A percentile compares a stretch with the other conserved stretches of the same genome.
phyloP scores from a whole-genome alignment of 2,797 vertebrate genomes.

The Cercopithecus neglectus region DNA sequence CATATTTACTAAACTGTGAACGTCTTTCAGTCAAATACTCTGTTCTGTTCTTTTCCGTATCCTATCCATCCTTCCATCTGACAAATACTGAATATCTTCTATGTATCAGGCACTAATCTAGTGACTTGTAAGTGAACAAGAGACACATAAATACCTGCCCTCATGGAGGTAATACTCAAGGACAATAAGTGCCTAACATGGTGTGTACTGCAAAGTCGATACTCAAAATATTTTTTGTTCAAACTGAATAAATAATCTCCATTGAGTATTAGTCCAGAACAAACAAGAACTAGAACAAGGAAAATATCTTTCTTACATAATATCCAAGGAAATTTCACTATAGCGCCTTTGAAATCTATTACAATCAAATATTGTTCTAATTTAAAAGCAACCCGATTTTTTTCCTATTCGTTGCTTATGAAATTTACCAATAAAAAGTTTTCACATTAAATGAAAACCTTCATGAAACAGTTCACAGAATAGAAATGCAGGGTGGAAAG shows the following conservation, averaged over 20 bases:
- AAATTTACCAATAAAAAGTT: neutral
- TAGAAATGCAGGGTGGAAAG: neutral
- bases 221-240: neutral
- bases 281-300: neutral
- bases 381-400: neutral
- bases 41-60: neutral
- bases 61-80: no score
- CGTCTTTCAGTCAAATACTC: neutral
- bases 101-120: neutral
- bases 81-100: neutral
- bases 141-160: neutral
- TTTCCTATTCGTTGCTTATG: neutral
- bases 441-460: neutral
- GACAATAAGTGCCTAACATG: neutral
- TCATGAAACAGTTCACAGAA: conserved; percentile 15
- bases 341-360: neutral
- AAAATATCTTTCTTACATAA: neutral
- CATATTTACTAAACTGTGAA: neutral
- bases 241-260: neutral
- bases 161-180: neutral
- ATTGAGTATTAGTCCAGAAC: neutral
- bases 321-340: neutral
- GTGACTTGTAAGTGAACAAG: neutral
- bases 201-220: neutral
- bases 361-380: neutral